Evolutionary conservation across 1,140 invertebrate genomes (phyloP).

Genomic region (Rhyzopertha dominica): DNA sequence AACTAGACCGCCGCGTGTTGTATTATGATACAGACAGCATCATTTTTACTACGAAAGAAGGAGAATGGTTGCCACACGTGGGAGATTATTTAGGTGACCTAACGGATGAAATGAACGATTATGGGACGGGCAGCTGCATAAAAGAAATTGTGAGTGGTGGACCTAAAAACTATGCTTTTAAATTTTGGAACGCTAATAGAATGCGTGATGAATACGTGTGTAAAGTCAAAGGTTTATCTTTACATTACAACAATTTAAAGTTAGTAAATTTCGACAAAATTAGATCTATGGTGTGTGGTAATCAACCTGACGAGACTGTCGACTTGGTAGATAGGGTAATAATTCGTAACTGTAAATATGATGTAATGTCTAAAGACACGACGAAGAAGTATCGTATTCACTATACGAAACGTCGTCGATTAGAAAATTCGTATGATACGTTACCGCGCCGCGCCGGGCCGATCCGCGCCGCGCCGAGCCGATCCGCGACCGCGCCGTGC

Average conservation of each 20-base stretch:
- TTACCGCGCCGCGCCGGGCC: neutral
- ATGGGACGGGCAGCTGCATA: constrained; percentile 16
- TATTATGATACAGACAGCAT: constrained; percentile 41
- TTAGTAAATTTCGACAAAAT: constrained; percentile 8
- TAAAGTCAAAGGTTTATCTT: constrained; percentile 13
- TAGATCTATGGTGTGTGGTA: constrained; percentile 2
- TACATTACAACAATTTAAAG: constrained; percentile 10
- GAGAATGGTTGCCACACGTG: neutral
- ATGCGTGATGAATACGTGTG: neutral
- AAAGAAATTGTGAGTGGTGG: constrained; percentile 4
- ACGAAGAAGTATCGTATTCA: neutral
- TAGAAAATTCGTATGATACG: constrained; percentile 3
- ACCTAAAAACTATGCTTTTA: constrained; percentile 12
- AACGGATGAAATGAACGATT: constrained; percentile 10
- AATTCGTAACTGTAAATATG: too few species aligned
- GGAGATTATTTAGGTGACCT: constrained; percentile 14
- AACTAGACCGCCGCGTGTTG: constrained; percentile 26
- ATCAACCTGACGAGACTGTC: too few species aligned
- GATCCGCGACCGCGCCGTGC: neutral
- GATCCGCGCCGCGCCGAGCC: neutral
- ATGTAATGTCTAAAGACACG: neutral
- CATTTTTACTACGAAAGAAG: constrained; percentile 13
- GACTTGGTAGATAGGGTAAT: too few species aligned
- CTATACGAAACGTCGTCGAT: neutral
- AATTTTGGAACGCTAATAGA: constrained; percentile 1